Percentiles rank a stretch among this genome's conserved stretches.
These are phyloP conservation scores for Chrysemys picta DNA, from an alignment of 2,113 vertebrate genomes.

Conservation along the genomic window DNA sequence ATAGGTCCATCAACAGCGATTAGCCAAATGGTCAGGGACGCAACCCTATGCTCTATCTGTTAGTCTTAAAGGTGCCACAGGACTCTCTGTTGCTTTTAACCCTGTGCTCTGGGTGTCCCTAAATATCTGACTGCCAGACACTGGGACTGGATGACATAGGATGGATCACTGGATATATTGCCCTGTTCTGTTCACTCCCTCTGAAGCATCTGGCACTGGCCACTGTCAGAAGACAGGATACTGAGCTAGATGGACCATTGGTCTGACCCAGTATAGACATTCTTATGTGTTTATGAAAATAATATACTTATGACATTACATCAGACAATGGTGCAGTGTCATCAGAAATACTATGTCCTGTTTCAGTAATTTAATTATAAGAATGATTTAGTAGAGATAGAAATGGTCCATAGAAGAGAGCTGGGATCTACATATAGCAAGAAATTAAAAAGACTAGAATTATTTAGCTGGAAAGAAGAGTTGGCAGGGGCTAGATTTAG, in stretches of 20 bases:
- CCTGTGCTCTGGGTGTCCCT: neutral
- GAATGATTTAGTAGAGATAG: neutral
- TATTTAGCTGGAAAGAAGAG: neutral
- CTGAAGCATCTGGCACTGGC: neutral
- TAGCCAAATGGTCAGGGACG: neutral
- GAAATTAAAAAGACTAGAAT: neutral
- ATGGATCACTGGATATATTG: neutral
- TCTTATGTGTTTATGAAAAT: neutral
- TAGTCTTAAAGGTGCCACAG: too few relatives aligned
- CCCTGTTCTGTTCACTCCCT: neutral
- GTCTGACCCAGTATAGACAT: neutral
- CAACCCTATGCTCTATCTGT: neutral
- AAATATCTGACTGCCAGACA: neutral
- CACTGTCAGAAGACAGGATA: neutral
- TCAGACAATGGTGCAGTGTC: neutral
- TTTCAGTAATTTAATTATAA: neutral
- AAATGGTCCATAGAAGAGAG: neutral
- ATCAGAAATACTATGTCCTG: neutral
- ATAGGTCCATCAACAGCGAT: neutral
- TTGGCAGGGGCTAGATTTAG: neutral
- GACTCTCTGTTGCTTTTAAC: neutral
- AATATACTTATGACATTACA: neutral
- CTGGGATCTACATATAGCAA: neutral
- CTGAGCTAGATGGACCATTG: neutral
- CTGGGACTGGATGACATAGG: neutral